Conservation (phyloP, 2,113 vertebrate species). For the Neolamprologus cancellatus region DNA sequence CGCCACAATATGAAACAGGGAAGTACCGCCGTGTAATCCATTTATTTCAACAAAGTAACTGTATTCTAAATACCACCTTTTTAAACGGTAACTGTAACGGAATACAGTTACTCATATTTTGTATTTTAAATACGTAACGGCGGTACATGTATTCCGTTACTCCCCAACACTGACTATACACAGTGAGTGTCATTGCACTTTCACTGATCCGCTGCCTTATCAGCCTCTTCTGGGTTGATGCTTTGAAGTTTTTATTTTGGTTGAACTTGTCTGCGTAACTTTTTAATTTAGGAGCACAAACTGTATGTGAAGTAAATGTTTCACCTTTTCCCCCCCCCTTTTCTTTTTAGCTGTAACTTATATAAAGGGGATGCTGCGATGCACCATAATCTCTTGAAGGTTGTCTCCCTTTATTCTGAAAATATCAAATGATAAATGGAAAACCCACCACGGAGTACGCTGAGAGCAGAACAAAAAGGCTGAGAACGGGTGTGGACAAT, state of each 20-base stretch:
- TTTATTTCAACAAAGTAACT: too few species aligned
- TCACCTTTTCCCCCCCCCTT: accelerated
- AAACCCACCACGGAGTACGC: background rate
- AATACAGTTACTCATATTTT: too few species aligned
- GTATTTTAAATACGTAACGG: too few species aligned
- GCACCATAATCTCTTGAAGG: background rate
- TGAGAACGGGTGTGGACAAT: background rate
- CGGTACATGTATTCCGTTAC: too few species aligned
- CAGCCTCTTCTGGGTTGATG: background rate
- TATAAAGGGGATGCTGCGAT: background rate
- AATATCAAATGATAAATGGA: background rate
- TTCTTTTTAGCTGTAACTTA: background rate
- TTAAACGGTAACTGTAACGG: too few species aligned
- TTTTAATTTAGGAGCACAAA: background rate
- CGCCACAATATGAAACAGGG: too few species aligned
- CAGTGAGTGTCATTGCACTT: background rate
- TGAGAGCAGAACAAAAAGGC: background rate
- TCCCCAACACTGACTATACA: background rate
- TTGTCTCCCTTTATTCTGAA: background rate
- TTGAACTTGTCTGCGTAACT: background rate
- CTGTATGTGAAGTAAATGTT: background rate
- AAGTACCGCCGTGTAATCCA: too few species aligned
- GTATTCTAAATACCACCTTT: too few species aligned
- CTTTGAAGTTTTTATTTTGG: background rate
- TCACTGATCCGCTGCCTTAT: background rate